phyloP scores from a whole-genome alignment of 1,140 invertebrate species.

The Pomacea maculata region DNA sequence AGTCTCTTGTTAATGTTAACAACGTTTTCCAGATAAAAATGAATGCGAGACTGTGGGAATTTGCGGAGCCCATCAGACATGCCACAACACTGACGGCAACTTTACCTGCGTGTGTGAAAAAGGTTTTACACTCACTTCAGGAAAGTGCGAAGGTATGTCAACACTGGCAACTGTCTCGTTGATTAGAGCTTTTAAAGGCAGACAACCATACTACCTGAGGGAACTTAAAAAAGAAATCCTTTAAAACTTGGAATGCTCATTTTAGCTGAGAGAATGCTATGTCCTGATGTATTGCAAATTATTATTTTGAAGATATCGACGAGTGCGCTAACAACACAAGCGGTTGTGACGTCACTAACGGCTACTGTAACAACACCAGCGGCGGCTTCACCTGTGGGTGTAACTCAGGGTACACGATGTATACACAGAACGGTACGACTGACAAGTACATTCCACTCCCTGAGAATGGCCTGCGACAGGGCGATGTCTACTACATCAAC shows the following conservation, averaged over 20 bases:
- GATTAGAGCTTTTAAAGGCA: too few relatives aligned
- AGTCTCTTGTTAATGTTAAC: too few relatives aligned
- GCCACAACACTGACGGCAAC: conserved; percentile 10
- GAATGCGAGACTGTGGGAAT: not conserved
- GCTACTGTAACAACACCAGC: conserved; percentile 69
- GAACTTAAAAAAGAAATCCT: not conserved
- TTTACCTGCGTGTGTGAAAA: conserved; percentile 20
- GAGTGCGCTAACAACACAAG: not conserved
- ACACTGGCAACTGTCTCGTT: too few relatives aligned
- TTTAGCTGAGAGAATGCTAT: not conserved
- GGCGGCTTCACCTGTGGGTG: conserved; percentile 89
- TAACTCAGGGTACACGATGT: conserved; percentile 92
- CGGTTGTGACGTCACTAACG: conserved; percentile 4
- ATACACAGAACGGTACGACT: conserved; percentile 88
- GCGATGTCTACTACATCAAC: conserved; percentile 89
- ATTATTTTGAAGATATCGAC: conserved; percentile 1
- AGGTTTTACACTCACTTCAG: conserved; percentile 24
- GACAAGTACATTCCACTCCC: conserved; percentile 82
- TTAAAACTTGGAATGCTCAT: not conserved
- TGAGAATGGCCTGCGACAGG: conserved; percentile 86
- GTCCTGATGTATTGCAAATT: not conserved
- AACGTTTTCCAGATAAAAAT: conserved; percentile 10
- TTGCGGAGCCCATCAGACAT: conserved; percentile 1
- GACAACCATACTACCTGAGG: not conserved
- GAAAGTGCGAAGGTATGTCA: not conserved